Conservation (phyloP, 2,797 vertebrate genomes). For the Hemitrygon akajei region DNA sequence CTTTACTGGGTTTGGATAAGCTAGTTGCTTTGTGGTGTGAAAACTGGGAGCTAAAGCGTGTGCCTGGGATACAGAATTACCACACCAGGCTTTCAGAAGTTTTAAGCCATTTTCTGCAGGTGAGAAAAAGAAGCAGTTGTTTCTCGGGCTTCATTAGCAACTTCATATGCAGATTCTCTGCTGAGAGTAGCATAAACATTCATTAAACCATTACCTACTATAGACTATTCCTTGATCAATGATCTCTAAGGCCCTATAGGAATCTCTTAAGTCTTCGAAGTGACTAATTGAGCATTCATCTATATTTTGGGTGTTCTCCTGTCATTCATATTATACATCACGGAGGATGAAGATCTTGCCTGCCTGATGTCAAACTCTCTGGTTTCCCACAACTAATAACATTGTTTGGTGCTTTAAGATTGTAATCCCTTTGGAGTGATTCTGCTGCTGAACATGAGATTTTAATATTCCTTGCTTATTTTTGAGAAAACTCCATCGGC, state of each 20-base stretch:
- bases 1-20: no score
- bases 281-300: not conserved
- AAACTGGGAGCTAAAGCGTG: no score
- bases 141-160: no score
- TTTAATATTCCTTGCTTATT: not conserved
- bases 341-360: not conserved
- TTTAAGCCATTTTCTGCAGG: not conserved
- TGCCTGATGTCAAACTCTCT: not conserved
- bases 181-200: not conserved
- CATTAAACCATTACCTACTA: not conserved
- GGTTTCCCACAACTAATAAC: not conserved
- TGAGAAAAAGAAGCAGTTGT: not conserved
- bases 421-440: not conserved
- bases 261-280: not conserved
- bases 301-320: not conserved
- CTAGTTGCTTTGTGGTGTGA: no score
- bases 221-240: not conserved
- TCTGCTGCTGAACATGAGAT: not conserved
- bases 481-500: not conserved
- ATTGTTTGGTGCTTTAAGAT: not conserved
- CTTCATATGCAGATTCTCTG: not conserved
- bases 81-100: no score
- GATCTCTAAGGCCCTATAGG: not conserved
- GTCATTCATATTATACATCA: not conserved
- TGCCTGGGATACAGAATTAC: no score